Evolutionary conservation across 2,888 invertebrate species (phyloP).

Genomic region (Galeruca laticollis): DNA sequence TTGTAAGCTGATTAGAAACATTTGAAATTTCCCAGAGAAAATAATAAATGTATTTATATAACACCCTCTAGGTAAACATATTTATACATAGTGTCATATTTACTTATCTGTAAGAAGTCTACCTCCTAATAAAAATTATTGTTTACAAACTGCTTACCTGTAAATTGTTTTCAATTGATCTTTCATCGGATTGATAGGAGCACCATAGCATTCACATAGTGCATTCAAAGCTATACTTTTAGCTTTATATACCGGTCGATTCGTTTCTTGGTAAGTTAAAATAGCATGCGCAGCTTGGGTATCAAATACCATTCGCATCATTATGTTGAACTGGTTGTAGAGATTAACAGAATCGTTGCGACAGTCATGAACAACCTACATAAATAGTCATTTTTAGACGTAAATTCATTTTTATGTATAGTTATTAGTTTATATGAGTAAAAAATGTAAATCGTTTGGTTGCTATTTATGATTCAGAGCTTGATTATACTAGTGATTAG

Average conservation of each 20-base stretch:
- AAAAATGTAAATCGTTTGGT: too few species aligned
- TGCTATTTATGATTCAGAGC: too few species aligned
- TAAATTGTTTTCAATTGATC: slow-evolving; percentile 90
- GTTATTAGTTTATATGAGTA: too few species aligned
- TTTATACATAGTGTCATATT: too few species aligned
- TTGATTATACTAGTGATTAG: too few species aligned
- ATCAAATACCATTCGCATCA: slow-evolving; percentile 88
- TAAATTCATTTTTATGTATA: slow-evolving; percentile 26
- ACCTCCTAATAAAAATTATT: neutral
- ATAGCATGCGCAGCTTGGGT: slow-evolving; percentile 90
- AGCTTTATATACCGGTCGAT: slow-evolving; percentile 93
- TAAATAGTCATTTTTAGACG: slow-evolving; percentile 42
- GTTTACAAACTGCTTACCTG: slow-evolving; percentile 39
- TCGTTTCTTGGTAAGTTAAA: slow-evolving; percentile 88
- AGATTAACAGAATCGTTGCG: slow-evolving; percentile 91
- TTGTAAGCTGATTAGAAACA: too few species aligned
- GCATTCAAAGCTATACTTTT: slow-evolving; percentile 93
- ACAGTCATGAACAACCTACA: slow-evolving; percentile 89
- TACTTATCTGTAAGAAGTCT: neutral
- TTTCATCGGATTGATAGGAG: slow-evolving; percentile 90
- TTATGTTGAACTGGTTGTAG: slow-evolving; percentile 86
- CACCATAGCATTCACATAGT: slow-evolving; percentile 89
- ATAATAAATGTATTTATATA: too few species aligned
- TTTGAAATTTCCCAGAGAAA: too few species aligned
- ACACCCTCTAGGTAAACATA: too few species aligned